Percentiles rank a stretch among this genome's conserved stretches.
These are phyloP conservation scores for Pogonocherus hispidulus DNA, from an alignment of 2,888 invertebrate genomes.

Conservation along the genomic window DNA sequence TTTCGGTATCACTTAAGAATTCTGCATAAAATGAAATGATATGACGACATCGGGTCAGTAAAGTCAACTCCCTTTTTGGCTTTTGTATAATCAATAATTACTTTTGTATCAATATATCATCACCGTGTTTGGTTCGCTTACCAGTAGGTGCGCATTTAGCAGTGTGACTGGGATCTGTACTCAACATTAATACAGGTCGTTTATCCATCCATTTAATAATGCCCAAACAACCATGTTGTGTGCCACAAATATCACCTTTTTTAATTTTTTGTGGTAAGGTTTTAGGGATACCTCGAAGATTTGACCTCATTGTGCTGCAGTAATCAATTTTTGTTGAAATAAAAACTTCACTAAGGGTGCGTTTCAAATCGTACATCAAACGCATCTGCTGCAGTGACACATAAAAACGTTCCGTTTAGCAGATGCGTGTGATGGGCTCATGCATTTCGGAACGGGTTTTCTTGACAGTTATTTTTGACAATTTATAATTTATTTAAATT, in stretches of 20 bases:
- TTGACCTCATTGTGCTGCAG: neutral
- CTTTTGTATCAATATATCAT: neutral
- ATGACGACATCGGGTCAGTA: neutral
- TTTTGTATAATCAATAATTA: neutral
- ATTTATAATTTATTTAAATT: too few species aligned
- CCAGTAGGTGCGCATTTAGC: neutral
- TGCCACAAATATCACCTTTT: neutral
- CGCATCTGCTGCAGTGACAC: too few species aligned
- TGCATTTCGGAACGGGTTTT: too few species aligned
- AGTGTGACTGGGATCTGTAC: neutral
- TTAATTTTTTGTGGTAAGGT: neutral
- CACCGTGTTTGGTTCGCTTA: neutral
- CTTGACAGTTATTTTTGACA: too few species aligned
- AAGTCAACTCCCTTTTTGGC: neutral
- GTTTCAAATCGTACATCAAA: too few species aligned
- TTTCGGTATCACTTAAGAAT: neutral
- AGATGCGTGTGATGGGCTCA: too few species aligned
- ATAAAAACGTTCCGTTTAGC: too few species aligned
- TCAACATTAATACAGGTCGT: neutral
- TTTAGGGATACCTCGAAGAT: neutral
- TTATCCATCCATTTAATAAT: neutral
- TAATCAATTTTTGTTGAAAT: neutral
- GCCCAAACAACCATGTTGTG: neutral
- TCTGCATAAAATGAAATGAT: neutral
- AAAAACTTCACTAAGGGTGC: too few species aligned